Evolutionary conservation across 2,797 vertebrate species (phyloP).

Genomic region (Neostethus bicornis): DNA sequence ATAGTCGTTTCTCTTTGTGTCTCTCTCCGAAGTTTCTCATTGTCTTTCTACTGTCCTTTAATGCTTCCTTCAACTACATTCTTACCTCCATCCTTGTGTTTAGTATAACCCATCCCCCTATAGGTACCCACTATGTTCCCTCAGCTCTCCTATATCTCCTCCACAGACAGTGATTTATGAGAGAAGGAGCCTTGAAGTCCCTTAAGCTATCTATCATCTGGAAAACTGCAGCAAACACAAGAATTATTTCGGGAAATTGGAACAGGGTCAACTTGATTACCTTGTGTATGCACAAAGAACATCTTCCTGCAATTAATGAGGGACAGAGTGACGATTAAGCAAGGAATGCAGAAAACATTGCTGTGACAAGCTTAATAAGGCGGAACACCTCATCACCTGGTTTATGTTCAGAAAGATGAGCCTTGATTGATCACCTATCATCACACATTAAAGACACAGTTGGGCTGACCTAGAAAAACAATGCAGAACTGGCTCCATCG

Average conservation of each 20-base stretch:
- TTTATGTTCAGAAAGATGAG: constrained; percentile 52
- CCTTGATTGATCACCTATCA: constrained; percentile 69
- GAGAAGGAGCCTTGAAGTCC: constrained; percentile 79
- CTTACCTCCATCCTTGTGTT: constrained; percentile 47
- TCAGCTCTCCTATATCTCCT: constrained; percentile 64
- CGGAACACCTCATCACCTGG: constrained; percentile 28
- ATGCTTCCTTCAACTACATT: constrained; percentile 47
- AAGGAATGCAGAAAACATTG: constrained; percentile 60
- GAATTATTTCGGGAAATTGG: constrained; percentile 87
- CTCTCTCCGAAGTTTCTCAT: constrained; percentile 56
- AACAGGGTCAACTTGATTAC: constrained; percentile 82
- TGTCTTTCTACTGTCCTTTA: constrained; percentile 68
- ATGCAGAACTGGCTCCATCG: constrained; percentile 59
- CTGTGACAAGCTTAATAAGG: constrained; percentile 44
- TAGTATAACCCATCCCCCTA: constrained; percentile 45
- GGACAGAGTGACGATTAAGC: constrained; percentile 72
- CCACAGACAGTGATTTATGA: constrained; percentile 84
- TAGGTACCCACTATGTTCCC: constrained; percentile 65
- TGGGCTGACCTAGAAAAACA: constrained; percentile 78
- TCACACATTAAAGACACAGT: constrained; percentile 56
- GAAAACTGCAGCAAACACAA: constrained; percentile 84
- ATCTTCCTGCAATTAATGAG: constrained; percentile 71
- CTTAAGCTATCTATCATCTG: constrained; percentile 83
- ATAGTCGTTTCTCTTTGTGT: constrained; percentile 48
- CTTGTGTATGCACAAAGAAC: constrained; percentile 71